Evolutionary conservation across 2,113 vertebrate species (phyloP).

Genomic region (Rhodinocichla rosea): DNA sequence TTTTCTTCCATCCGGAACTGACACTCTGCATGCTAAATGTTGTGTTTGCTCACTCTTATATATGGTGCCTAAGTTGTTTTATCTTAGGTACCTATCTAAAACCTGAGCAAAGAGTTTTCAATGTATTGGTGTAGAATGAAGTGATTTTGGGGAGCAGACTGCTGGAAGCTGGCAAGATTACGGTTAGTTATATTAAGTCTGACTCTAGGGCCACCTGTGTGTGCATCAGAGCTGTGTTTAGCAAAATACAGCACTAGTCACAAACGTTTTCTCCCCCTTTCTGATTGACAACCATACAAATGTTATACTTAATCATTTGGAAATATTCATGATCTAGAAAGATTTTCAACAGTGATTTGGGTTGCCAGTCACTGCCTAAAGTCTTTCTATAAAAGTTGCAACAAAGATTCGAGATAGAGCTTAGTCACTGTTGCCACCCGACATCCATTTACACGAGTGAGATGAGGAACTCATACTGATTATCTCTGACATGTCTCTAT

Average conservation of each 20-base stretch:
- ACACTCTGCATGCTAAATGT: background rate
- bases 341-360: background rate
- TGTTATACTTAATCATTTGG: background rate
- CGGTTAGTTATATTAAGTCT: background rate
- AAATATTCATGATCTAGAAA: background rate
- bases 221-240: background rate
- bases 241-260: background rate
- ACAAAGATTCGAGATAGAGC: background rate
- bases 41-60: background rate
- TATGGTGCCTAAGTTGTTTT: accelerated
- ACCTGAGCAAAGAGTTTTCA: background rate
- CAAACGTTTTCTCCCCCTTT: background rate
- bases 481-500: background rate
- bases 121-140: background rate
- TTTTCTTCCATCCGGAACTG: background rate
- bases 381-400: background rate
- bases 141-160: background rate
- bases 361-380: background rate
- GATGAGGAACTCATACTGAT: background rate
- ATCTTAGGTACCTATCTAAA: background rate
- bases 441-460: background rate
- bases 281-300: background rate
- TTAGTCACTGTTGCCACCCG: background rate
- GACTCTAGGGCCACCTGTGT: background rate
- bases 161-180: background rate